Percentiles rank a stretch among this genome's conserved stretches.
Conservation (phyloP, 1,140 invertebrate species). For the Lasioglossum albipes region DNA sequence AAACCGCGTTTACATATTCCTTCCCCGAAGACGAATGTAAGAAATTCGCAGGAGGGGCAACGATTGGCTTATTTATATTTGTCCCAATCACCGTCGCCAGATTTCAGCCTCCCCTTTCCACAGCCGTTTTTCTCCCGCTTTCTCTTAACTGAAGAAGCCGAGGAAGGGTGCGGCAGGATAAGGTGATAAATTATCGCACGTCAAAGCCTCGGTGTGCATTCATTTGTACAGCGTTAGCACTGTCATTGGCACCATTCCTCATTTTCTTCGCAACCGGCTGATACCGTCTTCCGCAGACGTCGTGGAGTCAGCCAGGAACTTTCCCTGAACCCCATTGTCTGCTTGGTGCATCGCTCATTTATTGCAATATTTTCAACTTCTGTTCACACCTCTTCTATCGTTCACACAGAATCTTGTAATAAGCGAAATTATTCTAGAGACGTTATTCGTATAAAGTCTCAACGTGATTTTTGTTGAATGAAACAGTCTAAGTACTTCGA, state of each 20-base stretch:
- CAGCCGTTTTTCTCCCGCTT: constrained; percentile 17
- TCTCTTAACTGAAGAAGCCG: constrained; percentile 40
- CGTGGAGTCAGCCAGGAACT: constrained; percentile 26
- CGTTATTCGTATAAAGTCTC: too few species aligned
- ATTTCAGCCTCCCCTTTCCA: constrained; percentile 40
- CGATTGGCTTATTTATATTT: constrained; percentile 77
- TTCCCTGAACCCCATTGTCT: neutral
- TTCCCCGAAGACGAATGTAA: constrained; percentile 43
- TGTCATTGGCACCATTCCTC: constrained; percentile 77
- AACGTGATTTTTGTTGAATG: too few species aligned
- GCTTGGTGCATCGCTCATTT: neutral
- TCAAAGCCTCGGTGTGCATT: constrained; percentile 76
- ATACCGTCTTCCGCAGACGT: constrained; percentile 43
- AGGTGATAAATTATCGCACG: constrained; percentile 75
- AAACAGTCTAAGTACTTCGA: too few species aligned
- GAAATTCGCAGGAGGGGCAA: constrained; percentile 32
- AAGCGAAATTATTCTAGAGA: too few species aligned
- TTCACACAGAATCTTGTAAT: neutral
- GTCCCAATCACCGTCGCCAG: constrained; percentile 69
- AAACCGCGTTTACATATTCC: constrained; percentile 64
- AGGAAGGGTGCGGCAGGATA: constrained; percentile 56
- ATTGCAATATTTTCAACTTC: neutral
- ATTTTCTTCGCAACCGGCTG: constrained; percentile 61
- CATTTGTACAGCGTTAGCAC: constrained; percentile 77
- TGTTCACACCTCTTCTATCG: neutral